Conservation (phyloP, 2,797 vertebrate species). For the Squalus acanthias region DNA sequence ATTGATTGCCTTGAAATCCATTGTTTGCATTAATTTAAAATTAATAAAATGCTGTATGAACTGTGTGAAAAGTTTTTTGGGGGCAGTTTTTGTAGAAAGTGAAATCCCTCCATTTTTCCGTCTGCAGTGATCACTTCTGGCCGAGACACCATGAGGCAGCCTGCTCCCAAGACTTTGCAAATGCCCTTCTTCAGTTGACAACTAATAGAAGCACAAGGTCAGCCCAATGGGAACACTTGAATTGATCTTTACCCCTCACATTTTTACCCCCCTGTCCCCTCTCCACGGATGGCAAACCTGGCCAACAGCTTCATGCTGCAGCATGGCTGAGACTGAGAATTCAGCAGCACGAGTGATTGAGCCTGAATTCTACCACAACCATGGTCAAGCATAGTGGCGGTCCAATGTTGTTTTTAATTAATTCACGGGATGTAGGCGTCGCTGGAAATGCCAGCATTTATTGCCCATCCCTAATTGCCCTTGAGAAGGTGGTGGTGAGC, state of each 20-base stretch:
- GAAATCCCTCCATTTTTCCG: neutral
- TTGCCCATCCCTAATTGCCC: too few species aligned
- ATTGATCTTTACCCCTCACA: neutral
- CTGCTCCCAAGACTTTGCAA: neutral
- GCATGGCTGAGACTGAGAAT: neutral
- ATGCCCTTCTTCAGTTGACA: neutral
- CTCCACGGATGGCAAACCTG: neutral
- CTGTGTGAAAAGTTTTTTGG: neutral
- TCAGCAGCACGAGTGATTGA: neutral
- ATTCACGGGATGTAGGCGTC: too few species aligned
- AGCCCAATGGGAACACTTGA: neutral
- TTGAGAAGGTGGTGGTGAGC: too few species aligned
- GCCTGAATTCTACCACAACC: neutral
- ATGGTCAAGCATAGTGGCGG: neutral
- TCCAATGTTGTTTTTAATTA: neutral
- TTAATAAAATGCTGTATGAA: neutral
- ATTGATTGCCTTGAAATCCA: neutral
- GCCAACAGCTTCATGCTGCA: neutral
- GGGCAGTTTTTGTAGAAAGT: neutral
- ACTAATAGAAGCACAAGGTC: neutral
- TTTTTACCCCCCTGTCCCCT: neutral
- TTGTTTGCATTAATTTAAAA: constrained; percentile 3
- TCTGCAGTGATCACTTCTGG: neutral
- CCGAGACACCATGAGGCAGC: neutral
- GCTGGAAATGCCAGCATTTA: too few species aligned